Conservation (phyloP, 2,888 invertebrate species). For the Cepaea hortensis region DNA sequence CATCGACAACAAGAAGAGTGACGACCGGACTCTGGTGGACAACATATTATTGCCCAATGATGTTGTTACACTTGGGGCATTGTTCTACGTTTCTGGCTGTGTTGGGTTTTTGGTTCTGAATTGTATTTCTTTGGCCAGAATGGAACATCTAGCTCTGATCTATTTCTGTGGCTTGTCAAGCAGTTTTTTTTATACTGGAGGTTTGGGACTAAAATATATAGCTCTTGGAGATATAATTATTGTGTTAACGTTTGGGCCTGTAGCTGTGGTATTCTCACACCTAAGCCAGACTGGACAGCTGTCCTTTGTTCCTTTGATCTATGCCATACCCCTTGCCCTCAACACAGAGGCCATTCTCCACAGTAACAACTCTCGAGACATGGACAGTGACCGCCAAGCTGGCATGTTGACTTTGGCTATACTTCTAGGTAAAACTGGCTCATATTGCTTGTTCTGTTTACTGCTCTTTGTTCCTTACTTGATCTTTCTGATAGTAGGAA, state of each 20-base stretch:
- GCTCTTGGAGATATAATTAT: conserved; percentile 94
- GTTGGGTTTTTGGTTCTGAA: conserved; percentile 87
- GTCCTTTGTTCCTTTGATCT: conserved; percentile 93
- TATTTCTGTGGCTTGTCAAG: conserved; percentile 96
- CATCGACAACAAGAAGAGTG: conserved; percentile 90
- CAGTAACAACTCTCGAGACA: conserved; percentile 94
- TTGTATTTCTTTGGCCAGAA: conserved; percentile 89
- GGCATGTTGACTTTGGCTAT: conserved; percentile 97
- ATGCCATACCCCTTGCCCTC: conserved; percentile 93
- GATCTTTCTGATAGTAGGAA: conserved; percentile 86
- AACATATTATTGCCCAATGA: conserved; percentile 88
- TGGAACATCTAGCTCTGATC: conserved; percentile 94
- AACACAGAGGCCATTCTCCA: conserved; percentile 97
- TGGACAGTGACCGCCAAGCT: conserved; percentile 89
- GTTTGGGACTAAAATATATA: conserved; percentile 95
- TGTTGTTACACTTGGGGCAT: conserved; percentile 91
- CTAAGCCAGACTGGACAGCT: conserved; percentile 91
- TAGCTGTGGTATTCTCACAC: conserved; percentile 94
- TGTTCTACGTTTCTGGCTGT: conserved; percentile 91
- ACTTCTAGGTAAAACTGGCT: conserved; percentile 91
- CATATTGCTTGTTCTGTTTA: conserved; percentile 92
- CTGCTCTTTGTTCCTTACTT: conserved; percentile 91
- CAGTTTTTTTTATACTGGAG: conserved; percentile 96
- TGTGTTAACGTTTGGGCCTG: conserved; percentile 93
- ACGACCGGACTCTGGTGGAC: conserved; percentile 96